These are phyloP conservation scores for Macrochelys suwanniensis DNA, from an alignment of 2,797 vertebrate species.

Conservation along the genomic window DNA sequence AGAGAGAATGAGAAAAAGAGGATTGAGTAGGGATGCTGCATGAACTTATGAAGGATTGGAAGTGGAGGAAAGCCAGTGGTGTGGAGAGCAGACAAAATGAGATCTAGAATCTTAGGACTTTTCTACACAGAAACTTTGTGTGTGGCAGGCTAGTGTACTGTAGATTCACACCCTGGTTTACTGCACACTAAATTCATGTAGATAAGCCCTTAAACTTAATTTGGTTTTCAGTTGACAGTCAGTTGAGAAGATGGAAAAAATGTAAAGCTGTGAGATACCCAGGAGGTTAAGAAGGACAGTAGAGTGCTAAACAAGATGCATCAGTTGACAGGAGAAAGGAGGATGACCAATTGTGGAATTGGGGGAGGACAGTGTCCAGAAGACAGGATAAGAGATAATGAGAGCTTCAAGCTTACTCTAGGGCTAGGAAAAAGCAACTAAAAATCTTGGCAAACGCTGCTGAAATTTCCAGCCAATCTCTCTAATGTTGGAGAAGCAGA, in stretches of 20 bases:
- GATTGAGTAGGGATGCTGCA: background rate
- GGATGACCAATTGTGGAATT: rapidly evolving
- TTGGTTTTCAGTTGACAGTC: background rate
- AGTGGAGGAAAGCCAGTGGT: rapidly evolving
- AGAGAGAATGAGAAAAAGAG: background rate
- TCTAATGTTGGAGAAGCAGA: background rate
- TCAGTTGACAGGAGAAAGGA: background rate
- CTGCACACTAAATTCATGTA: background rate
- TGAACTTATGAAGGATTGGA: background rate
- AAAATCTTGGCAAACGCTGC: background rate
- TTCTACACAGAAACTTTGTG: background rate
- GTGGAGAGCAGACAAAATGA: background rate
- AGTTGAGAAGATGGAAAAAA: background rate
- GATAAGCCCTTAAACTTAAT: background rate
- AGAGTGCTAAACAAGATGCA: background rate
- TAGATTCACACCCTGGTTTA: background rate
- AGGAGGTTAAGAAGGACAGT: rapidly evolving
- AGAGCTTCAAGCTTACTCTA: rapidly evolving
- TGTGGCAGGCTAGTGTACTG: background rate
- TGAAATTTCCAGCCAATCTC: background rate
- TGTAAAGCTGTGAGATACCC: background rate
- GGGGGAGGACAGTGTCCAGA: rapidly evolving
- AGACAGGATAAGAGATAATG: background rate
- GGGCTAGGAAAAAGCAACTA: background rate
- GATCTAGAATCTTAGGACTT: background rate